Evolutionary conservation across 92 coral and sea anemone species (phyloP).

Genomic region (Chrysogorgia sp.): DNA sequence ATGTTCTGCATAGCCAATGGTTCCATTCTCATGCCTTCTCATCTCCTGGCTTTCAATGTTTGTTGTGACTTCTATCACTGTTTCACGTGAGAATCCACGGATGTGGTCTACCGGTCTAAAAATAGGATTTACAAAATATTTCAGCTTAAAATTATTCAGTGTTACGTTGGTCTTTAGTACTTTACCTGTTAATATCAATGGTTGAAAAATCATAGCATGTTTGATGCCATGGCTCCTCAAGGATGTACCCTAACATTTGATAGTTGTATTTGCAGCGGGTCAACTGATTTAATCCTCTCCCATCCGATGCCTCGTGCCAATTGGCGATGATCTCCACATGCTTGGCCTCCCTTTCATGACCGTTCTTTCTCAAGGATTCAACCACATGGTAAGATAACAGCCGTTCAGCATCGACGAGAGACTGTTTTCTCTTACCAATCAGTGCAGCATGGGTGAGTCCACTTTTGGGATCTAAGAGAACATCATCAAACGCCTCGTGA

Average conservation of each 20-base stretch:
- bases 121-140: not conserved
- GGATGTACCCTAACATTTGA: conserved; percentile 27
- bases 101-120: conserved; percentile 45
- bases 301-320: conserved; percentile 75
- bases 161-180: not conserved
- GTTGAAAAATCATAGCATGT: conserved; percentile 28
- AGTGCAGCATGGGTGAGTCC: conserved; percentile 48
- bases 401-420: conserved; percentile 33
- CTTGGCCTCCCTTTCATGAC: conserved; percentile 61
- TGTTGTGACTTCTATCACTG: conserved; percentile 38
- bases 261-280: conserved; percentile 23
- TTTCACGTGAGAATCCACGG: conserved; percentile 46
- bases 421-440: conserved; percentile 41
- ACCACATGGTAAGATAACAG: conserved; percentile 35
- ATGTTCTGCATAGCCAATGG: conserved; percentile 56
- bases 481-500: conserved; percentile 68
- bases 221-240: conserved; percentile 44
- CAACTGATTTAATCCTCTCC: conserved; percentile 51
- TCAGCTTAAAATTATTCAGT: not conserved
- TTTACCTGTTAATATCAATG: conserved; percentile 40
- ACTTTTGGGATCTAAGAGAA: conserved; percentile 40
- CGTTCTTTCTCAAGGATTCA: conserved; percentile 17
- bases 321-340: conserved; percentile 50
- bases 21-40: conserved; percentile 38
- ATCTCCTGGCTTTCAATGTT: conserved; percentile 53